Base-by-base conservation (phyloP, 2,113 vertebrate species). In the Buteo buteo region DNA sequence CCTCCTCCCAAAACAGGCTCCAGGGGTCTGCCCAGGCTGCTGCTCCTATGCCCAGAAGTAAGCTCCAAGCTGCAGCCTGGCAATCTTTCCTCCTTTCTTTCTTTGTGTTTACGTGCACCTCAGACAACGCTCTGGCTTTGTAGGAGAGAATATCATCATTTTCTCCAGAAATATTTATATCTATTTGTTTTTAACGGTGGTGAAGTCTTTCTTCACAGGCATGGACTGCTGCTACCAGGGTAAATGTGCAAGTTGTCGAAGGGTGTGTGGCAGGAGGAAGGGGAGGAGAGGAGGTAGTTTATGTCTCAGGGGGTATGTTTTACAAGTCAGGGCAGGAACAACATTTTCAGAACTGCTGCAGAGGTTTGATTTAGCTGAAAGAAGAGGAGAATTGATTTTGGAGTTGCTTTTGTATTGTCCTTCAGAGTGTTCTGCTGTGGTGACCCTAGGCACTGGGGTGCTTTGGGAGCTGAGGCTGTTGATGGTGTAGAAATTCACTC, bases 211-310 rank as follows among this genome's bases (percentile, higher is more conserved):
- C 16, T 82, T 82, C 10, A 3, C 15, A 29, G n/a, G 25, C 7
- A 3, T 4, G 31, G 11, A 9, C 57, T 71, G 28, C 34, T 58
- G 36, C 36, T 71, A 2, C 21, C 14, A 11, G 42, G 31, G 12
- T 74, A 9, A 36, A 44, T 1, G 0, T 20, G 32, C 16, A 4
- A n/a, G 47, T 40, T 78, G 40, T 58, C 0, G 3, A 28, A 4
- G 45, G 17, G 26, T 26, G 40, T 42, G 49, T 32, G 61, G 69
- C 64, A 52, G 66, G 67, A 81, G 61, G 21, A 47, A 21, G n/a
- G 24, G 32, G 49, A 58, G 38, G 21, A 54, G 26, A 70, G 59
- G 49, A 62, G 22, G 47, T n/a, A 34, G 42, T 34, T 66, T 29
- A 7, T 28, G 34, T 36, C 16, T 54, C 0, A 0, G 24, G 32